Percentiles rank a stretch among this genome's conserved stretches.
phyloP scores from a whole-genome alignment of 2,797 vertebrate genomes.

The Anas capensis region DNA sequence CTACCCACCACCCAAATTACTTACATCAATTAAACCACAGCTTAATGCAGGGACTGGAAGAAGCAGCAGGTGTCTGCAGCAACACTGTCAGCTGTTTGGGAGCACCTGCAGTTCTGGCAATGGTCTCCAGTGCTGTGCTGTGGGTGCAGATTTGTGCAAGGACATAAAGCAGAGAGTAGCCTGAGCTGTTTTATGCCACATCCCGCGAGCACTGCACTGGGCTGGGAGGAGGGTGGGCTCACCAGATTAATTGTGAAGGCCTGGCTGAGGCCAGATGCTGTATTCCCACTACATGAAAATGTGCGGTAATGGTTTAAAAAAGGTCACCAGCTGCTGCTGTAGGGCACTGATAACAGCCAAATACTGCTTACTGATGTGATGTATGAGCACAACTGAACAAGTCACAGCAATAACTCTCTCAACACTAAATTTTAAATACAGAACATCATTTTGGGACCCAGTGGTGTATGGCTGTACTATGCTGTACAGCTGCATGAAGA shows the following conservation, averaged over 20 bases:
- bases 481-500: neutral
- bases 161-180: neutral
- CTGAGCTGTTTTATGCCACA: neutral
- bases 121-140: neutral
- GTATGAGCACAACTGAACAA: neutral
- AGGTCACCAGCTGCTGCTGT: neutral
- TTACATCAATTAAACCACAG: neutral
- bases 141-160: neutral
- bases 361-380: neutral
- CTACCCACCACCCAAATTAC: neutral
- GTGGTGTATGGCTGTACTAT: fast-evolving
- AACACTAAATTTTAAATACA: neutral
- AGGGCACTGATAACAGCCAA: neutral
- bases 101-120: neutral
- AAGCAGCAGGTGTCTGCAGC: fast-evolving
- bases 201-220: neutral
- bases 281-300: conserved; percentile 14
- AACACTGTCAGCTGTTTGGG: neutral
- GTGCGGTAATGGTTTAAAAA: neutral
- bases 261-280: conserved; percentile 10
- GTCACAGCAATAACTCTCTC: neutral
- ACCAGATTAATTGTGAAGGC: neutral
- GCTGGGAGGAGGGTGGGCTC: neutral
- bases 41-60: neutral
- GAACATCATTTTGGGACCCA: fast-evolving